Evolutionary conservation across 2,888 invertebrate genomes (phyloP).

Genomic region (Plemyria rubiginata): DNA sequence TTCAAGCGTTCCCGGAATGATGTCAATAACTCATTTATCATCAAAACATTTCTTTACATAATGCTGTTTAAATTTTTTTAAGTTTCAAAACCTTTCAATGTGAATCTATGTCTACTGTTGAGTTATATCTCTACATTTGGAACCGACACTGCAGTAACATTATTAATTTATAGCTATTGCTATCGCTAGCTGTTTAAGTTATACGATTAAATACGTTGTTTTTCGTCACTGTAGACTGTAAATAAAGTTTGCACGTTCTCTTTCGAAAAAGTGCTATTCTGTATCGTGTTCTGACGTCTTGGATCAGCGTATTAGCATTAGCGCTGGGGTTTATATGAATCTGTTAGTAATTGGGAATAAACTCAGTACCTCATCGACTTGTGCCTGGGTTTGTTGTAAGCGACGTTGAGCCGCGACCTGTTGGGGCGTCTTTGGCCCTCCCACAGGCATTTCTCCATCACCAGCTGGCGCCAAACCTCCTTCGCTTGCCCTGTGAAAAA

Average conservation of each 20-base stretch:
- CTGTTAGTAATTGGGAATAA: neutral
- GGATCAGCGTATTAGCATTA: neutral
- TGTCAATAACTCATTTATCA: conserved; percentile 29
- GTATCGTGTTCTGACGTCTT: neutral
- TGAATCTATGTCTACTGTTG: too few relatives aligned
- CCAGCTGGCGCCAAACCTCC: conserved; percentile 88
- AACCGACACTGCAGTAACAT: too few relatives aligned
- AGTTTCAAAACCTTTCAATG: too few relatives aligned
- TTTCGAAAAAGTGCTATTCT: too few relatives aligned
- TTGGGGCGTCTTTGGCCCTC: conserved; percentile 94
- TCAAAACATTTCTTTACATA: too few relatives aligned
- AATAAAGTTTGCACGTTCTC: too few relatives aligned
- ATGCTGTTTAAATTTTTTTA: too few relatives aligned
- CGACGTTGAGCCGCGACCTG: conserved; percentile 93
- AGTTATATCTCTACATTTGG: too few relatives aligned
- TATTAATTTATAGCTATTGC: too few relatives aligned
- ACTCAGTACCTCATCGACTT: conserved; percentile 89
- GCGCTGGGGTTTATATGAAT: neutral
- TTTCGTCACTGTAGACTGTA: too few relatives aligned
- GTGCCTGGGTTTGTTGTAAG: conserved; percentile 93
- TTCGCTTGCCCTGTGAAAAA: conserved; percentile 84
- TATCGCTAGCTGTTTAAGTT: too few relatives aligned
- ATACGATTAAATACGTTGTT: too few relatives aligned
- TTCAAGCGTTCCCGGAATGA: conserved; percentile 27
- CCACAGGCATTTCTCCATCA: conserved; percentile 91